Conservation (phyloP, 2,888 invertebrate genomes). For the Agrilus biguttatus region DNA sequence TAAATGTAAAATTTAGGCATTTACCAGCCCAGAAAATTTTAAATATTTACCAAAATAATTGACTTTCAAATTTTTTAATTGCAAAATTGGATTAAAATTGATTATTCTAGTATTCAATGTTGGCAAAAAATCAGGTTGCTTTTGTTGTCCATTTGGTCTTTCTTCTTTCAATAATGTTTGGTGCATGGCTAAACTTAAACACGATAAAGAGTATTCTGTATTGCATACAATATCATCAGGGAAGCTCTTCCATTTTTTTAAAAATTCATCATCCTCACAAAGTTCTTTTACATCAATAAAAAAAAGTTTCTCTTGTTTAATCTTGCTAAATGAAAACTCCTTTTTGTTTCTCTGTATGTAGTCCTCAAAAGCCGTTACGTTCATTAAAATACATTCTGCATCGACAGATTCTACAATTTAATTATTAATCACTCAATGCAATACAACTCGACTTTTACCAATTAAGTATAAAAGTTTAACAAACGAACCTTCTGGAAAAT, state of each 20-base stretch:
- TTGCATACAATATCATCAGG: constrained; percentile 46
- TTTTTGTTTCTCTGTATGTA: constrained; percentile 36
- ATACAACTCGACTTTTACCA: no score
- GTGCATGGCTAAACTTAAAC: constrained; percentile 67
- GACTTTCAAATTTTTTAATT: constrained; percentile 54
- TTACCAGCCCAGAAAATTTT: no score
- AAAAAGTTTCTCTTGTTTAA: constrained; percentile 42
- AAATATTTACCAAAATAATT: constrained; percentile 50
- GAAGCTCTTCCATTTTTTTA: constrained; percentile 37
- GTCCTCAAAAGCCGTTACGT: constrained; percentile 37
- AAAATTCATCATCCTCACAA: constrained; percentile 40
- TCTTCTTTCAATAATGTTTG: constrained; percentile 42
- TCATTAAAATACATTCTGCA: constrained; percentile 33
- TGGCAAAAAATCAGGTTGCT: constrained; percentile 24
- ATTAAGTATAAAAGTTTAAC: constrained; percentile 1
- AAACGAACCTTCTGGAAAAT: constrained; percentile 52
- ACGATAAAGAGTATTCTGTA: constrained; percentile 52
- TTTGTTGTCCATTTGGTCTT: constrained; percentile 31
- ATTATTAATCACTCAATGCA: constrained; percentile 9
- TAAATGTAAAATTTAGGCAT: no score
- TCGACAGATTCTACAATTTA: constrained; percentile 29
- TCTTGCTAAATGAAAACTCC: constrained; percentile 39
- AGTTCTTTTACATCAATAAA: constrained; percentile 43
- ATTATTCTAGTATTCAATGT: constrained; percentile 41
- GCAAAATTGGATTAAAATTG: constrained; percentile 51